Conservation (phyloP, 2,888 invertebrate species). For the Rotaria socialis region DNA sequence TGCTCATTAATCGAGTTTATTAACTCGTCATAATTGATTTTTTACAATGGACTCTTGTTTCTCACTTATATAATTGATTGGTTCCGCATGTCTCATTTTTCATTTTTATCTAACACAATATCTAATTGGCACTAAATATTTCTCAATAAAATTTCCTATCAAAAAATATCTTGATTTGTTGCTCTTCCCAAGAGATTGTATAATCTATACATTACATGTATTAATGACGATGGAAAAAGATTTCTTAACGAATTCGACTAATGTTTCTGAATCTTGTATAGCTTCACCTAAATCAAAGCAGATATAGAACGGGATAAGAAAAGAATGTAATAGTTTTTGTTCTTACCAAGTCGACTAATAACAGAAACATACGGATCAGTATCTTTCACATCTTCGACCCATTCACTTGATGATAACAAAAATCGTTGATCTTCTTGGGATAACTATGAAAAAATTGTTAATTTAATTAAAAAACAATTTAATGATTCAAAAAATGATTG, state of each 20-base stretch:
- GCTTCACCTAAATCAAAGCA: not conserved
- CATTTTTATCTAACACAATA: not conserved
- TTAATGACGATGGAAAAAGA: not conserved
- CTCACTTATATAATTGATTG: too few relatives aligned
- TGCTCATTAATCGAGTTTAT: not conserved
- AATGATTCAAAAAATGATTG: too few relatives aligned
- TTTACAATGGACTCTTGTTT: not conserved
- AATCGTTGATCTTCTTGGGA: conserved; percentile 35
- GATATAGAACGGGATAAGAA: not conserved
- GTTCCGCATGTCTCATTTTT: not conserved
- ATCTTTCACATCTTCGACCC: conserved; percentile 26
- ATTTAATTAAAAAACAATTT: too few relatives aligned
- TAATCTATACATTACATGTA: conserved; percentile 20
- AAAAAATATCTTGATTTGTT: not conserved
- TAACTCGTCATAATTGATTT: not conserved
- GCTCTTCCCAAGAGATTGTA: not conserved
- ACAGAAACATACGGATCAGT: conserved; percentile 31
- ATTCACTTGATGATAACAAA: conserved; percentile 18
- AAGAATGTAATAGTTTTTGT: not conserved
- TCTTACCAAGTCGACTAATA: not conserved
- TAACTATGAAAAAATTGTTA: not conserved
- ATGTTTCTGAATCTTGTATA: conserved; percentile 17
- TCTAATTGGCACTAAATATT: not conserved
- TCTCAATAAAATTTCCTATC: not conserved
- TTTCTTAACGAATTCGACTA: not conserved